phyloP scores from a whole-genome alignment of 1,140 invertebrate species.

The Apis florea region DNA sequence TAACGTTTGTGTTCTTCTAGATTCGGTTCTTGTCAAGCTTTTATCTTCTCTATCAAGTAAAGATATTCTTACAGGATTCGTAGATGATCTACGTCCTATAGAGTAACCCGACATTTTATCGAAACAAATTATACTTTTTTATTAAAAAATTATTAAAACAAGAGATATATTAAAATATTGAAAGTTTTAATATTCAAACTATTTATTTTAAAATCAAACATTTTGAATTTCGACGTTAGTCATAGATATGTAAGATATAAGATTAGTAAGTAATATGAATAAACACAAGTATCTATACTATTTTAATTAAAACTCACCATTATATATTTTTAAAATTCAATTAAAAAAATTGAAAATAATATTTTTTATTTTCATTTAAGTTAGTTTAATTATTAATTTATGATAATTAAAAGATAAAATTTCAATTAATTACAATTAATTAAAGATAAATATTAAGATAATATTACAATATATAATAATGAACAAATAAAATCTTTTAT shows the following conservation, averaged over 20 bases:
- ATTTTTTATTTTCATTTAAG: not conserved
- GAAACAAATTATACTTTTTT: not conserved
- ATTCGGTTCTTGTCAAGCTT: conserved; percentile 51
- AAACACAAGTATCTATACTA: not conserved
- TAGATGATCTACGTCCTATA: conserved; percentile 62
- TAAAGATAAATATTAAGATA: not conserved
- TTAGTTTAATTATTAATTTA: not conserved
- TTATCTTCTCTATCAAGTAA: conserved; percentile 63
- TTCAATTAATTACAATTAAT: not conserved
- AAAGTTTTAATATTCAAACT: not conserved
- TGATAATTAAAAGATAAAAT: not conserved
- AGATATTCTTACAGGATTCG: conserved; percentile 65
- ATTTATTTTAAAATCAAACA: not conserved
- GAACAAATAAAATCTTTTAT: too few relatives aligned
- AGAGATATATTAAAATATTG: not conserved
- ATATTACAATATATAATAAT: too few relatives aligned
- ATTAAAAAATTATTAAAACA: not conserved
- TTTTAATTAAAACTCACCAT: conserved; percentile 5
- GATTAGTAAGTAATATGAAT: not conserved
- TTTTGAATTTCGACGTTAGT: conserved; percentile 18
- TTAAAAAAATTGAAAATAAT: not conserved
- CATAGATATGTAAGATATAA: not conserved
- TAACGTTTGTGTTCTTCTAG: conserved; percentile 40
- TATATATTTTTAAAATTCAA: not conserved
- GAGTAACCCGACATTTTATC: conserved; percentile 60